A percentile compares a stretch with the other conserved stretches of the same genome.
Evolutionary conservation across 2,888 invertebrate species (phyloP).

Genomic region (Eurytoma californica): DNA sequence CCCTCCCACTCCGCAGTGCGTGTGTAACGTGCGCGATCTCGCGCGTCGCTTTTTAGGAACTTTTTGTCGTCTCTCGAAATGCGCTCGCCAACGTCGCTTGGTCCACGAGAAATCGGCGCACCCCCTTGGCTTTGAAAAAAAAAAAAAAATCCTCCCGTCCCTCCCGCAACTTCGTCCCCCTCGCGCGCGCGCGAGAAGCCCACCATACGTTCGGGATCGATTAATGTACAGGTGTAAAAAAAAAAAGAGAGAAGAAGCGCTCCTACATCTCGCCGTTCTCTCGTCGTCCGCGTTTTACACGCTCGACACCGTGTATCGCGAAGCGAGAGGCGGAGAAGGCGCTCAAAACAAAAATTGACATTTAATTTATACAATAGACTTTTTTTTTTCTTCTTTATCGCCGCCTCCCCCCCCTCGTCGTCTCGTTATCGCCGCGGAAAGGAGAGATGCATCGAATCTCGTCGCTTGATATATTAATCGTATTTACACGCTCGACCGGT

Average conservation of each 20-base stretch:
- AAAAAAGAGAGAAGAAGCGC: slow-evolving; percentile 27
- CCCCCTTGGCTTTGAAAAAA: slow-evolving; percentile 26
- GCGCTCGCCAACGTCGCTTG: slow-evolving; percentile 57
- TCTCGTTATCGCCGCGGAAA: slow-evolving; percentile 50
- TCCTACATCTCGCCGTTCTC: not conserved
- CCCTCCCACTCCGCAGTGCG: slow-evolving; percentile 32
- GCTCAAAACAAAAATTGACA: slow-evolving; percentile 60
- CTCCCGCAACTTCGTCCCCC: not conserved
- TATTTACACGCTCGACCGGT: slow-evolving; percentile 37
- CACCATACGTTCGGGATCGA: slow-evolving; percentile 16
- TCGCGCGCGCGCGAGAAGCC: slow-evolving; percentile 28
- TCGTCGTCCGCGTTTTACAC: slow-evolving; percentile 20
- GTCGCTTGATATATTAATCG: slow-evolving; percentile 22
- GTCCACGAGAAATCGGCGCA: slow-evolving; percentile 60
- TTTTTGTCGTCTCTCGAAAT: slow-evolving; percentile 50
- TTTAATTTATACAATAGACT: slow-evolving; percentile 59
- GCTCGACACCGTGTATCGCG: slow-evolving; percentile 4
- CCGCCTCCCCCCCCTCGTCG: slow-evolving; percentile 27
- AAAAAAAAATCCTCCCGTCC: slow-evolving; percentile 28
- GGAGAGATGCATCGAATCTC: slow-evolving; percentile 32
- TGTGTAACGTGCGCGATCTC: slow-evolving; percentile 45
- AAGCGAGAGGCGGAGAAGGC: slow-evolving; percentile 26
- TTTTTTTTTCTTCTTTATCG: not conserved
- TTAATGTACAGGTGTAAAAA: slow-evolving; percentile 50
- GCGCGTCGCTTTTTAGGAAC: slow-evolving; percentile 55